These are phyloP conservation scores for Epistrophe grossulariae DNA, from an alignment of 2,888 invertebrate species.

Conservation along the genomic window DNA sequence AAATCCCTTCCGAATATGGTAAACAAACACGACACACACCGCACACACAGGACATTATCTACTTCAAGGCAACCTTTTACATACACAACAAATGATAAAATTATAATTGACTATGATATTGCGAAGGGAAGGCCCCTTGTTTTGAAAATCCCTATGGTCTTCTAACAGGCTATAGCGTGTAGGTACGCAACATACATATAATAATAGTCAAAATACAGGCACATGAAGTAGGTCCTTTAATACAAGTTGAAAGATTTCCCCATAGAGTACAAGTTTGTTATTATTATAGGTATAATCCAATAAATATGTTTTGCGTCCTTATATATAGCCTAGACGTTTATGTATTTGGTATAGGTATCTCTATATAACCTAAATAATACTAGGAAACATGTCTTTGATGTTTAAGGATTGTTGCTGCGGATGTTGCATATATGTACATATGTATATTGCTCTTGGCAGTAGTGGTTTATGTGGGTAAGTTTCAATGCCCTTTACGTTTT, in stretches of 20 bases:
- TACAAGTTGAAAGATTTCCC: conserved; percentile 66
- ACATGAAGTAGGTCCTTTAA: conserved; percentile 37
- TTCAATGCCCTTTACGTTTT: conserved; percentile 17
- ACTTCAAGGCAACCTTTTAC: conserved; percentile 65
- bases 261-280: conserved; percentile 67
- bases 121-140: conserved; percentile 20
- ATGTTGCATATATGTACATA: no score
- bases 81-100: conserved; percentile 50
- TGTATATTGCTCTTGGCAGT: conserved; percentile 21
- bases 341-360: conserved; percentile 33
- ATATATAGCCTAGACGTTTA: conserved; percentile 31
- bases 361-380: background rate
- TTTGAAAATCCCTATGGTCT: conserved; percentile 6
- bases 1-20: conserved; percentile 28
- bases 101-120: conserved; percentile 69
- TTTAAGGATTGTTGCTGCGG: conserved; percentile 58
- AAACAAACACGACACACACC: conserved; percentile 24
- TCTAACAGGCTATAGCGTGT: background rate
- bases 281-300: conserved; percentile 73
- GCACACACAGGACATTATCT: conserved; percentile 64
- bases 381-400: conserved; percentile 26
- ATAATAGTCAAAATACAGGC: background rate
- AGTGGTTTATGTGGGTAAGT: conserved; percentile 21
- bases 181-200: background rate
- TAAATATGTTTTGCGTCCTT: conserved; percentile 63